phyloP scores from a whole-genome alignment of 2,797 vertebrate species.

The Ctenochaetus hawaiiensis region DNA sequence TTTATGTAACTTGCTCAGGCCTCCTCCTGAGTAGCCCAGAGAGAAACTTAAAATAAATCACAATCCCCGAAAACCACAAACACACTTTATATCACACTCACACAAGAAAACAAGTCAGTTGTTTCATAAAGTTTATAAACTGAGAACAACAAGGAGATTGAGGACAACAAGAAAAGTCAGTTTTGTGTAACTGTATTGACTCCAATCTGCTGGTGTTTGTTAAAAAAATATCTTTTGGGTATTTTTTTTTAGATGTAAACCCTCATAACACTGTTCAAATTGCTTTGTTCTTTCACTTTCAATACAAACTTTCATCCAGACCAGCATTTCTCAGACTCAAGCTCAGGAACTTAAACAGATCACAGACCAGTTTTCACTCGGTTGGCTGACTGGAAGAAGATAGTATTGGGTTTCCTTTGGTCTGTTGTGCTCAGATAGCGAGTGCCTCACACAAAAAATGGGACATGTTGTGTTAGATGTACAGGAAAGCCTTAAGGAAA shows the following conservation, averaged over 20 bases:
- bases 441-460: no score
- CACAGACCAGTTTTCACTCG: no score
- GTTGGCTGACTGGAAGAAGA: no score
- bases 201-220: background rate
- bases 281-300: background rate
- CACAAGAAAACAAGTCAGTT: background rate
- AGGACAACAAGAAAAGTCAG: background rate
- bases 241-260: background rate
- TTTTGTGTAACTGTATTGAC: background rate
- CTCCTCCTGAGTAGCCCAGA: background rate
- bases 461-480: no score
- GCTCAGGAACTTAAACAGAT: no score
- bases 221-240: background rate
- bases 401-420: no score
- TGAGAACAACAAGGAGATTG: background rate
- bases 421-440: no score
- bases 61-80: background rate
- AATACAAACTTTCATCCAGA: background rate
- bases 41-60: background rate
- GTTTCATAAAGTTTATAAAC: background rate
- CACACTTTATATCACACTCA: slow-evolving; percentile 10
- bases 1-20: slow-evolving; percentile 32
- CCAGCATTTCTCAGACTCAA: no score
- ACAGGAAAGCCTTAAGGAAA: no score
- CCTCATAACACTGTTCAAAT: background rate